These are phyloP conservation scores for Spinus pinus DNA, from an alignment of 2,797 vertebrate species.

Conservation along the genomic window DNA sequence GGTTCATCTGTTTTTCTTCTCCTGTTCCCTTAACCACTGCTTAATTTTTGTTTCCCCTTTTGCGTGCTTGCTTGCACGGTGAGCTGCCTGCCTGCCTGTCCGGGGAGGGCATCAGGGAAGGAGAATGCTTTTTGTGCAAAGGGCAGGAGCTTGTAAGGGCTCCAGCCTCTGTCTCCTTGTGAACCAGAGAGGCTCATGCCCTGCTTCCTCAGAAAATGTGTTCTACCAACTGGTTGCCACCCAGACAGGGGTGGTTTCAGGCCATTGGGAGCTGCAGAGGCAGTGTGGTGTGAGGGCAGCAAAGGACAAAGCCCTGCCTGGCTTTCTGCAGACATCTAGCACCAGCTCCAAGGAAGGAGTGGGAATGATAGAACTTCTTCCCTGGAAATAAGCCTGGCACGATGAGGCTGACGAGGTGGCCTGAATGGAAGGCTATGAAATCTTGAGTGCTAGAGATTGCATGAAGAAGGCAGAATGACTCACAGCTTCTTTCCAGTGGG, in stretches of 20 bases:
- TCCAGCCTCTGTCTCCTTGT: not conserved
- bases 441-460: not conserved
- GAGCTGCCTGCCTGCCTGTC: not conserved
- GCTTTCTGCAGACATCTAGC: not conserved
- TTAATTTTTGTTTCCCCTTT: conserved; percentile 14
- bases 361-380: not conserved
- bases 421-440: not conserved
- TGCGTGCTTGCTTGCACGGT: rapidly evolving
- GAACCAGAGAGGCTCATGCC: not conserved
- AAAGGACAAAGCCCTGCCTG: not conserved
- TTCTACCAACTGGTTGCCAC: not conserved
- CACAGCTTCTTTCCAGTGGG: not conserved
- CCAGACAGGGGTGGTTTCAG: not conserved
- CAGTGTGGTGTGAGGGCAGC: not conserved
- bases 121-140: not conserved
- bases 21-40: not conserved
- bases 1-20: conserved; percentile 1
- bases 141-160: not conserved
- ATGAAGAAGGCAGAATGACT: not conserved
- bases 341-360: not conserved
- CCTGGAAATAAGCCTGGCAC: not conserved
- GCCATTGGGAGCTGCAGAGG: not conserved
- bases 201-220: not conserved
- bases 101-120: not conserved
- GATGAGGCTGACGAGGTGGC: not conserved